Conservation (phyloP, 1,140 invertebrate genomes). For the Pseudomyrmex concolor region DNA sequence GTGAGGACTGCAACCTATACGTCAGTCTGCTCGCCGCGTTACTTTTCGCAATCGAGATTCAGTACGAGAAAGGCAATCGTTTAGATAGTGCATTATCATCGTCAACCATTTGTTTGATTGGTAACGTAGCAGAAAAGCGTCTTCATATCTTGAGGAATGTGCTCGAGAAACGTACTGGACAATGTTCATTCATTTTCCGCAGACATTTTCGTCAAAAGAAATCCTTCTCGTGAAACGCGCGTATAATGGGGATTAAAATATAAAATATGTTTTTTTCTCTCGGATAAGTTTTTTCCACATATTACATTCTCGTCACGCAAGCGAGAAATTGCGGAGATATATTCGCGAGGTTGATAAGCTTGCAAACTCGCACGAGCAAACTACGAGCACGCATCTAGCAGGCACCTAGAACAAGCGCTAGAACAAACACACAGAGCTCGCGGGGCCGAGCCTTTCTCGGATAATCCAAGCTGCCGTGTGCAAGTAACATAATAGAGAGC, state of each 20-base stretch:
- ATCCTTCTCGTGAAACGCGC: not conserved
- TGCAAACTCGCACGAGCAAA: constrained; percentile 33
- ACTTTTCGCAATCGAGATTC: not conserved
- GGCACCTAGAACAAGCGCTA: not conserved
- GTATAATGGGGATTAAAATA: too few species aligned
- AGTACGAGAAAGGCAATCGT: not conserved
- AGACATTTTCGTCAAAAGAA: not conserved
- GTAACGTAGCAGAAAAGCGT: constrained; percentile 53
- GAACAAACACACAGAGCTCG: not conserved
- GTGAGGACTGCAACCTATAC: constrained; percentile 38
- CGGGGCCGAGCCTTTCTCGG: constrained; percentile 6
- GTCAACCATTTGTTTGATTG: constrained; percentile 30
- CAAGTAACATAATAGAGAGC: constrained; percentile 73
- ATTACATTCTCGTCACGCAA: not conserved
- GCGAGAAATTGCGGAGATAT: constrained; percentile 55
- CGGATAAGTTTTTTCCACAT: too few species aligned
- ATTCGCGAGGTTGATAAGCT: constrained; percentile 42
- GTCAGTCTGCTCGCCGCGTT: not conserved
- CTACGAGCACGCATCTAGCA: constrained; percentile 17
- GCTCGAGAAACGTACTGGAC: constrained; percentile 34
- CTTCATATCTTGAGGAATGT: constrained; percentile 12
- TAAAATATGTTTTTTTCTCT: too few species aligned
- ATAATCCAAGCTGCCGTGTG: constrained; percentile 44
- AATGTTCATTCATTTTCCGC: constrained; percentile 19
- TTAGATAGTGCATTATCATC: constrained; percentile 37